These are phyloP conservation scores for Drosophila quadrilineata DNA, from an alignment of 1,140 invertebrate genomes.

Conservation along the genomic window DNA sequence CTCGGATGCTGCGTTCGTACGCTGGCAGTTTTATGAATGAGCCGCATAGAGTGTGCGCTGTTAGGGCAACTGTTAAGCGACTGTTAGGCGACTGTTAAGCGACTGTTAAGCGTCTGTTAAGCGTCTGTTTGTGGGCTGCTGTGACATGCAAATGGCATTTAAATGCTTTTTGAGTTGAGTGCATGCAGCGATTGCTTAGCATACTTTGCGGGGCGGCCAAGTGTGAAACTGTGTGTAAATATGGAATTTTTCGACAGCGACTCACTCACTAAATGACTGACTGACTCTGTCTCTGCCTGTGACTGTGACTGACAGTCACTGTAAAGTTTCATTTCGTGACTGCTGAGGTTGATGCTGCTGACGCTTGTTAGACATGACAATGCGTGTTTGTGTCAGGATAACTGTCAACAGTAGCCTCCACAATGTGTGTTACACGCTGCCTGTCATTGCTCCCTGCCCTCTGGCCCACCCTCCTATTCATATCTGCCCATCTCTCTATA, in stretches of 20 bases:
- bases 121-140: constrained; percentile 1
- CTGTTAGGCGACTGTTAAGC: constrained; percentile 31
- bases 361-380: constrained; percentile 77
- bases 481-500: constrained; percentile 1
- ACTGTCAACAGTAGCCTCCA: constrained; percentile 68
- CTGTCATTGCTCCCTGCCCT: neutral
- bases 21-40: constrained; percentile 63
- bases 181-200: constrained; percentile 28
- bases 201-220: constrained; percentile 22
- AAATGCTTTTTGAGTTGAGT: constrained; percentile 56
- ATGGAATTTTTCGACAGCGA: too few species aligned
- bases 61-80: constrained; percentile 4
- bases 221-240: too few species aligned
- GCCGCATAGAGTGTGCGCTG: constrained; percentile 34
- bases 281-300: too few species aligned
- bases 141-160: constrained; percentile 59
- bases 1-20: constrained; percentile 9
- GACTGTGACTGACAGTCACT: constrained; percentile 63
- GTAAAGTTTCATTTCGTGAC: constrained; percentile 23
- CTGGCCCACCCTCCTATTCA: too few species aligned
- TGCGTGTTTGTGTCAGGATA: constrained; percentile 78
- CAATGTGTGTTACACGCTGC: neutral
- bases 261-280: too few species aligned
- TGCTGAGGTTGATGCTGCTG: constrained; percentile 39
- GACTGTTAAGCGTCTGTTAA: constrained; percentile 54